Conservation (phyloP, 2,888 invertebrate species). For the Nephrotoma appendiculata region DNA sequence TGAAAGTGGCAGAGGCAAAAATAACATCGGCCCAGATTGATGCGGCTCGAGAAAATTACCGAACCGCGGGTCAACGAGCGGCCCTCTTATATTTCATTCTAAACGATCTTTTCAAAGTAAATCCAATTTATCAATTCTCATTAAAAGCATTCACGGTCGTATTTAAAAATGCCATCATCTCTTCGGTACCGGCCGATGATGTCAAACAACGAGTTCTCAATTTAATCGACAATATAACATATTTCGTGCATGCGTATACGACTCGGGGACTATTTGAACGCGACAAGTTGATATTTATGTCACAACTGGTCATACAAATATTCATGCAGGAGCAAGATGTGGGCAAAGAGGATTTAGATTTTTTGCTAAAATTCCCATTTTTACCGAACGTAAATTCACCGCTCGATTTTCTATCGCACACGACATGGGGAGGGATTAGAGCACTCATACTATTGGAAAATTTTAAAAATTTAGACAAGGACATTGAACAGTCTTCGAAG, state of each 20-base stretch:
- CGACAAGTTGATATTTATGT: conserved; percentile 81
- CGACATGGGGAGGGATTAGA: conserved; percentile 71
- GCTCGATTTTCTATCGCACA: conserved; percentile 66
- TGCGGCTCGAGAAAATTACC: conserved; percentile 76
- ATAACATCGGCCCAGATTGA: conserved; percentile 77
- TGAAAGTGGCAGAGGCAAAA: conserved; percentile 77
- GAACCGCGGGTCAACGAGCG: conserved; percentile 70
- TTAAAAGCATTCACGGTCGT: conserved; percentile 87
- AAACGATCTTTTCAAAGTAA: conserved; percentile 82
- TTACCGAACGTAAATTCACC: conserved; percentile 59
- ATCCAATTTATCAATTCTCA: conserved; percentile 92
- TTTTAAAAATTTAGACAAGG: conserved; percentile 73
- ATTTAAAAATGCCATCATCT: conserved; percentile 61
- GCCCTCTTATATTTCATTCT: conserved; percentile 87
- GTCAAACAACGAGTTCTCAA: conserved; percentile 56
- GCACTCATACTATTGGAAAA: conserved; percentile 60
- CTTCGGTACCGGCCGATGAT: conserved; percentile 52
- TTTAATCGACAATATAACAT: conserved; percentile 78
- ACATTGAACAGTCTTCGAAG: conserved; percentile 80
- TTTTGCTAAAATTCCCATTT: conserved; percentile 71
- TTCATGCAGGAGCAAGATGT: conserved; percentile 44
- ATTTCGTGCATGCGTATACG: conserved; percentile 74
- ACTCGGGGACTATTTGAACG: conserved; percentile 80
- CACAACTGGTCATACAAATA: conserved; percentile 73
- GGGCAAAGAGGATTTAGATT: conserved; percentile 64